Base-by-base conservation (phyloP, 2,113 vertebrate genomes). In the Heterocephalus glaber region DNA sequence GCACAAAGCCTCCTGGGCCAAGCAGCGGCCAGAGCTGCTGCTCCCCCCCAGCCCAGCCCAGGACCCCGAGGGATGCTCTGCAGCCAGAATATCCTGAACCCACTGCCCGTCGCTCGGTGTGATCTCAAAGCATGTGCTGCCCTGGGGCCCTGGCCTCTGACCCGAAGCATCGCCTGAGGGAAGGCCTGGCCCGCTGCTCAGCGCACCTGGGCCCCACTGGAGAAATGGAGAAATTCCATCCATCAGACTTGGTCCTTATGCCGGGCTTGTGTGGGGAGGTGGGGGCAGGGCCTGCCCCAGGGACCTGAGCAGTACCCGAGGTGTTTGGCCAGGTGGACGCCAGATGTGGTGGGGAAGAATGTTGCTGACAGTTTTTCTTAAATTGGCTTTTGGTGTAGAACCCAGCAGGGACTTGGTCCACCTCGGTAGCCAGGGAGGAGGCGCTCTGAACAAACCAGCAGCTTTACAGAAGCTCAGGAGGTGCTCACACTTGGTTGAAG, bases 241-340 rank as follows among this genome's bases (percentile, higher is more conserved):
- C n/a, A 11, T 54, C 88, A 41, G 26, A 80, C n/a, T 68, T 6
- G n/a, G 85, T 90, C 17, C 1, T 91, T 49, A 41, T 90, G 72
- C 44, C 22, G 24, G 68, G 13, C 65, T 76, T 30, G 8, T 38
- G 13, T 56, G 30, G 47, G 20, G 70, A 77, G 70, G 6, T 16
- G 41, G 54, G 33, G 74, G 30, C 56, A 7, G 63, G 74, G 38
- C 47, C 74, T 5, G n/a, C 68, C 85, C 72, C 5, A 0, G 68
- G 41, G 94, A 84, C 72, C 61, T 0, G 8, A 44, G 26, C 24
- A 1, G 63, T 47, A 22, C 81, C 41, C 74, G 30, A 56, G 86
- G 58, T 60, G 66, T 97, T 95, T 97, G 95, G 81, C 97, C 97
- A 97, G 97, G 93, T 97, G 97, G 93, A 16, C 35, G 41, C 95